Base-by-base conservation (phyloP, 2,888 invertebrate genomes). In the Caenorhabditis sp. region DNA sequence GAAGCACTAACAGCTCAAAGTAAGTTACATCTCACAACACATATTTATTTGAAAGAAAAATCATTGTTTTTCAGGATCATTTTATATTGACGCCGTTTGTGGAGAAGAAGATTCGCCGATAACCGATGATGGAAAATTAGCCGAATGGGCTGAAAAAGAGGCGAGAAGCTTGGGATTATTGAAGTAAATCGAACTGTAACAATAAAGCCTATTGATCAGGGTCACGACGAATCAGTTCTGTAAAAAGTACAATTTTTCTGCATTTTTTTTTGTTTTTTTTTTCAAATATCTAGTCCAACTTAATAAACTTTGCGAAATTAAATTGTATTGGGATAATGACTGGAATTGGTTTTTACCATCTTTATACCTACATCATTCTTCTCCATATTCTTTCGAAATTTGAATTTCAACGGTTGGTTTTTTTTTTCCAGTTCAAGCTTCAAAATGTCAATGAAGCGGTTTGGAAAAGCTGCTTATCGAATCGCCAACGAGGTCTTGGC, bases 71-170 rank as follows among this genome's bases (percentile, higher is more conserved):
- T 31, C 61, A 82, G 82, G 86, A 25, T 85, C 85, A 5, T 86
- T 86, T 67, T 81, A 85, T 64, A 83, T 84, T 36, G 85, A 87
- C 57, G 83, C 86, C 0, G 75, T 87, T 36, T 80, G 81, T 25
- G 81, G 79, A 1, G 85, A 85, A 63, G 85, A 86, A 31, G 83
- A 82, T 10, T 80, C 81, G 1, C 84, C 83, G 2, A 67, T 79
- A 0, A 71, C 79, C 7, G 81, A 82, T 38, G 83, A 84, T 53
- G 78, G 79, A 56, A 77, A 83, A 26, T 58, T 87, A 31, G 61
- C 77, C 27, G 86, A 82, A 64, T 86, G 86, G 86, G 86, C 86
- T 1, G 81, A 84, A 38, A 67, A 70, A 56, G 86, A 86, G 59
- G 86, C 86, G 12, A 73, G 74, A 59, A 77, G 82, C 21, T 64